A percentile compares a stretch with the other conserved stretches of the same genome.
These are phyloP conservation scores for Montifringilla adamsi DNA, from an alignment of 2,113 vertebrate species.

Conservation along the genomic window DNA sequence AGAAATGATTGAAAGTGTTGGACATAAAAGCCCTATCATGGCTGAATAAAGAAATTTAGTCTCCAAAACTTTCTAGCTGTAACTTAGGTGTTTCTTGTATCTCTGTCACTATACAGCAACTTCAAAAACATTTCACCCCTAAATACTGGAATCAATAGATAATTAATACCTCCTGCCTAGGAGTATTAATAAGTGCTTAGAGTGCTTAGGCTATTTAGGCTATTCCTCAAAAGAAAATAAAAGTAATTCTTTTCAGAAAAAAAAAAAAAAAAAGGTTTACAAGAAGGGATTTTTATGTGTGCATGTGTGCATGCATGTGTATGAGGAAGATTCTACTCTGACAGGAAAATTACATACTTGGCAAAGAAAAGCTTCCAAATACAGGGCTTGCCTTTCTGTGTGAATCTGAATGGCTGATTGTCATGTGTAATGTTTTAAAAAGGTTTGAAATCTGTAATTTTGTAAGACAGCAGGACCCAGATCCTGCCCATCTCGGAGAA, in stretches of 20 bases:
- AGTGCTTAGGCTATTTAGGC: not conserved
- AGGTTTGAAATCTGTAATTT: not conserved
- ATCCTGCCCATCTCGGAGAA: not conserved
- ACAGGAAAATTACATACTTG: conserved; percentile 7
- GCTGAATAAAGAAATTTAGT: not conserved
- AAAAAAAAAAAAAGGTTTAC: not conserved
- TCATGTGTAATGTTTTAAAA: not conserved
- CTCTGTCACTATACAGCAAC: not conserved
- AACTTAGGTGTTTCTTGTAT: not conserved
- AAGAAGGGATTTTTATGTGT: not conserved
- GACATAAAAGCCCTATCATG: not conserved
- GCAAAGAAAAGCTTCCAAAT: not conserved
- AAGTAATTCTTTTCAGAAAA: not conserved
- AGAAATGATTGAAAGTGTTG: not conserved
- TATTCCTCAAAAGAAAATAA: not conserved
- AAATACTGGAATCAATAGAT: not conserved
- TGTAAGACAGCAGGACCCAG: not conserved
- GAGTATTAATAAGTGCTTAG: not conserved
- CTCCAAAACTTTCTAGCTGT: not conserved
- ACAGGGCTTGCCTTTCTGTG: not conserved
- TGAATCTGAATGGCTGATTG: not conserved
- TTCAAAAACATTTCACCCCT: not conserved
- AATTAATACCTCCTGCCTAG: not conserved
- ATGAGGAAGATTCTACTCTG: not conserved
- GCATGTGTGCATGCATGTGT: not conserved